Evolutionary conservation across 2,113 vertebrate species (phyloP), one percentile per base, ranked within the genome.

Genomic region (Pseudorasbora parva): DNA sequence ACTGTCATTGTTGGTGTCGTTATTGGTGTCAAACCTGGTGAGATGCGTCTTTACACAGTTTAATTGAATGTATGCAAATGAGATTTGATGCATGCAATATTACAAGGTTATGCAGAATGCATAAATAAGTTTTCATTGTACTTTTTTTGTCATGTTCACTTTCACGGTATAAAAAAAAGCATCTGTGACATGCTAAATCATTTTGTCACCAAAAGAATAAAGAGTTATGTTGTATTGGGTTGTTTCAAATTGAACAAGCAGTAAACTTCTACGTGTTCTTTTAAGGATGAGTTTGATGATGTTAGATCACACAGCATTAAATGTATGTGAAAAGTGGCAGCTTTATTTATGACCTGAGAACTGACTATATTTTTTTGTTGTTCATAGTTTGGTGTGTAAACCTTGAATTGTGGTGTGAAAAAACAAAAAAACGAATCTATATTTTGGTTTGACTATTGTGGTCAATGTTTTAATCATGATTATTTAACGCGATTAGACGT

Each of bases 61-160:
- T 23, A 71, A 71, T 45, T 45, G n/a, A 71, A 71, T 23, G 68
- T 71, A 71, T 71, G 41, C 11, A 71, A 71, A 71, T 23, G 2
- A 23, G 66, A 23, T 71, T 71, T 71, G 10, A 43, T 71, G 37
- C 33, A 3, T 69, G 37, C 66, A 41, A 12, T 69, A 69, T 69
- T 43, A n/a, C 21, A 71, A 3, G 1, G 14, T 43, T 71, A 45
- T 45, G 37, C 68, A 71, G 37, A 23, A 11, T 59, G 56, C n/a
- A 59, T 54, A 51, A 37, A 37, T 33, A 33, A 2, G 33, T 33
- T 33, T 33, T 33, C 33, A 33, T 37, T 5, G 37, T 7, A 37
- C 37, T 37, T 37, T 37, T 30, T 37, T 37, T 6, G 37, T 37
- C 6, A 2, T 37, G 7, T 37, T 37, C 6, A 37, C 37, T 37